phyloP scores from a whole-genome alignment of 1,140 invertebrate species.

The Oreohelix idahoensis region DNA sequence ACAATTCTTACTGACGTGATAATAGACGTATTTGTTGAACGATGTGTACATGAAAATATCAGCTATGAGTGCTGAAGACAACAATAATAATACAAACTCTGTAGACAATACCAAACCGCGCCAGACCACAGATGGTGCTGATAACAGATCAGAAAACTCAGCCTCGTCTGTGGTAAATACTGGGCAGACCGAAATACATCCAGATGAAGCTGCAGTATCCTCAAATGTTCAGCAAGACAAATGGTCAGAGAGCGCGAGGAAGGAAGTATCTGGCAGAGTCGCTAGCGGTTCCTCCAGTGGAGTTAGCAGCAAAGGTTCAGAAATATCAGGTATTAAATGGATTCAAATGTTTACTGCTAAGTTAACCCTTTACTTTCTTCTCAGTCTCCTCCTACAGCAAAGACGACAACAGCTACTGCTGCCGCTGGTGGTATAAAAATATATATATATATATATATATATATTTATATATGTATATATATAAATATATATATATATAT shows the following conservation, averaged over 20 bases:
- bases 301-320: constrained; percentile 26
- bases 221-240: not conserved
- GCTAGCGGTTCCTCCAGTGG: constrained; percentile 37
- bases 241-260: not conserved
- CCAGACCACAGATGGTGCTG: not conserved
- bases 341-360: not conserved
- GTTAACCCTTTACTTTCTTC: not conserved
- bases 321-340: constrained; percentile 15
- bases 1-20: too few species aligned
- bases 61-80: not conserved
- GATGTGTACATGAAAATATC: too few species aligned
- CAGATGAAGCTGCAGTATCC: not conserved
- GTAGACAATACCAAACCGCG: not conserved
- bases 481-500: too few species aligned
- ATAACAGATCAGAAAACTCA: not conserved
- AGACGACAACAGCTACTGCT: too few species aligned
- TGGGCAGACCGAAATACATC: not conserved
- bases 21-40: too few species aligned
- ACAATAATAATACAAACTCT: not conserved
- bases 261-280: not conserved
- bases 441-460: too few species aligned
- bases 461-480: too few species aligned
- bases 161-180: not conserved
- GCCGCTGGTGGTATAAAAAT: too few species aligned
- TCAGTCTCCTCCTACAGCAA: too few species aligned